Evolutionary conservation across 1,140 invertebrate genomes (phyloP).

Genomic region (Drosophila orena): DNA sequence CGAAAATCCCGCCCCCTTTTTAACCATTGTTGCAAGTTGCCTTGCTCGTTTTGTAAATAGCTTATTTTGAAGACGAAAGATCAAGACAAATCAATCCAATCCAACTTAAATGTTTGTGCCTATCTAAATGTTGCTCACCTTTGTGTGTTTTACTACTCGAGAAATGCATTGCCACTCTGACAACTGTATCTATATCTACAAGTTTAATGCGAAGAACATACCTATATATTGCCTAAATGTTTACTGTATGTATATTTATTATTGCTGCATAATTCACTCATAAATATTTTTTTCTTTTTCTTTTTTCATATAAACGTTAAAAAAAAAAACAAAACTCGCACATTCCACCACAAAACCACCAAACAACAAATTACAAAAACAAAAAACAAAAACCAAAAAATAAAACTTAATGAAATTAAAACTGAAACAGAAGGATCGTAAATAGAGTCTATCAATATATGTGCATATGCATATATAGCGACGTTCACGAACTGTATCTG

Average conservation of each 20-base stretch:
- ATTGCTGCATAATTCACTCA: slow-evolving; percentile 83
- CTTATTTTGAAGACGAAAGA: slow-evolving; percentile 15
- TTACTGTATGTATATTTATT: slow-evolving; percentile 83
- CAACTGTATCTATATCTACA: slow-evolving; percentile 49
- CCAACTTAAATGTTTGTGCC: slow-evolving; percentile 29
- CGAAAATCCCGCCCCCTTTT: neutral
- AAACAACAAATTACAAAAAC: slow-evolving; percentile 36
- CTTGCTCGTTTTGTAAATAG: slow-evolving; percentile 53
- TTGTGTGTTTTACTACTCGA: slow-evolving; percentile 47
- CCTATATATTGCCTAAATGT: slow-evolving; percentile 78
- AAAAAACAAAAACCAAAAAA: slow-evolving; percentile 21
- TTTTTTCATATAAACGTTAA: slow-evolving; percentile 83
- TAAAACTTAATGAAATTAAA: slow-evolving; percentile 33
- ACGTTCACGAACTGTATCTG: slow-evolving; percentile 45
- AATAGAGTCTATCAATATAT: slow-evolving; percentile 29
- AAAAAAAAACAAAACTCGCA: slow-evolving; percentile 68
- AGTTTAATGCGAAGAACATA: slow-evolving; percentile 39
- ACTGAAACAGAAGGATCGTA: slow-evolving; percentile 63
- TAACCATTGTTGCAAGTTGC: slow-evolving; percentile 10
- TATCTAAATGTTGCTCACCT: slow-evolving; percentile 56
- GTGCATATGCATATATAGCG: slow-evolving; percentile 46
- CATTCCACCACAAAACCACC: slow-evolving; percentile 79
- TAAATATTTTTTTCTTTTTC: slow-evolving; percentile 81
- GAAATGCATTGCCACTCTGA: slow-evolving; percentile 56
- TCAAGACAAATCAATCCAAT: neutral